These are phyloP conservation scores for Eledona agricola DNA, from an alignment of 2,888 invertebrate species.

Conservation along the genomic window DNA sequence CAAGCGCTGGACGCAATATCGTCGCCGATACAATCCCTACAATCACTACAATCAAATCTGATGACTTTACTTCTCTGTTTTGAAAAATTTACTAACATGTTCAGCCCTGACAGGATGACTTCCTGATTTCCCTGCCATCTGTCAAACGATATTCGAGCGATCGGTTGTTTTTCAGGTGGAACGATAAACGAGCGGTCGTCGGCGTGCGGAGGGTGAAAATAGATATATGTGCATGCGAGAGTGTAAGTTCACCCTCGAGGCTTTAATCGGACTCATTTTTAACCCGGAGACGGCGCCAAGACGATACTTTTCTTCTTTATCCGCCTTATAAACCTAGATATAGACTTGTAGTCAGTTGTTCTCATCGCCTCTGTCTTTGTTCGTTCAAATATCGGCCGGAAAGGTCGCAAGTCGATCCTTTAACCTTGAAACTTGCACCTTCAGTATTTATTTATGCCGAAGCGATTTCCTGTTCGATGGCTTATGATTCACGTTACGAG, in stretches of 20 bases:
- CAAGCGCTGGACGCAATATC: no score
- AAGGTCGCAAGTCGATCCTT: no score
- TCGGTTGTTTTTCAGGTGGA: conserved; percentile 11
- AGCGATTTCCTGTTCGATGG: no score
- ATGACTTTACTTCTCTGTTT: no score
- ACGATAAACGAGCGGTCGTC: conserved; percentile 21
- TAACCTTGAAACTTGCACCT: no score
- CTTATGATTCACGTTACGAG: no score
- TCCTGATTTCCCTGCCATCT: no score
- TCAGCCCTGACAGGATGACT: no score
- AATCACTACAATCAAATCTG: no score
- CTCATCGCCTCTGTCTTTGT: conserved; percentile 32
- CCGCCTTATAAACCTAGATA: conserved; percentile 49
- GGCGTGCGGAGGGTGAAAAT: conserved; percentile 43
- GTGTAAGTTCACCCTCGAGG: conserved; percentile 52
- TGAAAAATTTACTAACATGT: no score
- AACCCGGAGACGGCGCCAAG: conserved; percentile 43
- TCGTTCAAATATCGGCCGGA: conserved; percentile 34
- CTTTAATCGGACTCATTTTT: conserved; percentile 55
- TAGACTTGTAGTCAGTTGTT: conserved; percentile 29
- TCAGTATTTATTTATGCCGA: no score
- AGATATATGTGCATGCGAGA: conserved; percentile 46
- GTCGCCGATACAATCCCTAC: no score
- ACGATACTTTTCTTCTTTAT: conserved; percentile 43
- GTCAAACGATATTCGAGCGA: conserved; percentile 5